phyloP scores from a whole-genome alignment of 2,113 vertebrate species.

The Cyanoliseus patagonus region DNA sequence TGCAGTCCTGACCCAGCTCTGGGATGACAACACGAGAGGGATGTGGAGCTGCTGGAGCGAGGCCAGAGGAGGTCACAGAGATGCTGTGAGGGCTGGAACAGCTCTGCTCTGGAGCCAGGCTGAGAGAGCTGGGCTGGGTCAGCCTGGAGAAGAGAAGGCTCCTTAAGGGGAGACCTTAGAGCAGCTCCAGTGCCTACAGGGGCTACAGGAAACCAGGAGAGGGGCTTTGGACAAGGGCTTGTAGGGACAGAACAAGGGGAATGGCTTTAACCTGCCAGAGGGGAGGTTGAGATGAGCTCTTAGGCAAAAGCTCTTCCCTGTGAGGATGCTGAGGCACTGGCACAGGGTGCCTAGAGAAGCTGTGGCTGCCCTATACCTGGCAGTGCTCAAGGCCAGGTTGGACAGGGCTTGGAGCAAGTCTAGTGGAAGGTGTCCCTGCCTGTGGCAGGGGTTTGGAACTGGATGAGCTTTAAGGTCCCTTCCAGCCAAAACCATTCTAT shows the following conservation, averaged over 20 bases:
- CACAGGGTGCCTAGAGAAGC: not conserved
- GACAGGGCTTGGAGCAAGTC: not conserved
- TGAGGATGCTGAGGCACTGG: not conserved
- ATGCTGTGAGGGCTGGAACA: not conserved
- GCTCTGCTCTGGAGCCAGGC: not conserved
- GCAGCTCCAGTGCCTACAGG: not conserved
- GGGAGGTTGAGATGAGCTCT: not conserved
- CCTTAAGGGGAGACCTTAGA: not conserved
- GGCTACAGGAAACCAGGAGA: not conserved
- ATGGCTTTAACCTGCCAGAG: not conserved
- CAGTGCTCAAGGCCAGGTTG: not conserved
- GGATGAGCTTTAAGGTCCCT: not conserved
- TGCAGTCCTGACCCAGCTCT: not conserved
- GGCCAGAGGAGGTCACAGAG: not conserved
- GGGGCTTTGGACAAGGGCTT: not conserved
- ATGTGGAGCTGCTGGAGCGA: not conserved
- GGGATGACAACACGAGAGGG: not conserved
- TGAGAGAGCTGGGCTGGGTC: not conserved
- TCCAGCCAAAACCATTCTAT: not conserved
- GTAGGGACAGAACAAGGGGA: not conserved
- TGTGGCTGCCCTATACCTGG: not conserved
- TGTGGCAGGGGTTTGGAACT: not conserved
- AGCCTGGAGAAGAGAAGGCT: not conserved
- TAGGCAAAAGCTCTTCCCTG: not conserved
- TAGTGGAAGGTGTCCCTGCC: not conserved